These are phyloP conservation scores for Lathronympha strigana DNA, from an alignment of 2,888 invertebrate genomes.

Conservation along the genomic window DNA sequence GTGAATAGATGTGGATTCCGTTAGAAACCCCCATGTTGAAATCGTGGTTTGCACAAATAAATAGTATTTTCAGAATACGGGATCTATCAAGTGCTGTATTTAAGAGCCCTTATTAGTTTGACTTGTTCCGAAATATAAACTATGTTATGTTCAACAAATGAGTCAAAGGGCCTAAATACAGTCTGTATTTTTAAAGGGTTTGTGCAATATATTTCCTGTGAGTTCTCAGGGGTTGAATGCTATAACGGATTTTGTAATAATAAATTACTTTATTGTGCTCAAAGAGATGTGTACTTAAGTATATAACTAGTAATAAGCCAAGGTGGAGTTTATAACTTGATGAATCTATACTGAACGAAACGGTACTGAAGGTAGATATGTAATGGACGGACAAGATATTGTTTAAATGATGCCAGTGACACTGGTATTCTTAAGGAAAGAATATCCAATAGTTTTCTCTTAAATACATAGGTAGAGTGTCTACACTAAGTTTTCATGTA, in stretches of 20 bases:
- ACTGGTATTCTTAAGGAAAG: too few species aligned
- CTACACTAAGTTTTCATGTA: too few species aligned
- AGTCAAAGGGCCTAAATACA: background rate
- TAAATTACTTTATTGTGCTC: conserved; percentile 55
- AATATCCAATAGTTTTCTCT: too few species aligned
- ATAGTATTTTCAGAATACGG: background rate
- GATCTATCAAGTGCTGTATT: background rate
- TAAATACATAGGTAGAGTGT: too few species aligned
- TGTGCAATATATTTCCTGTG: conserved; percentile 28
- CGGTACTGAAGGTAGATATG: conserved; percentile 25
- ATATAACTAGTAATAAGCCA: conserved; percentile 37
- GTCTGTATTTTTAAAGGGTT: conserved; percentile 5
- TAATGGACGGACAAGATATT: conserved; percentile 7
- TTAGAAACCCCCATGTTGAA: conserved; percentile 1
- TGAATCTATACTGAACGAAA: background rate
- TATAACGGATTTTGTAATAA: conserved; percentile 12
- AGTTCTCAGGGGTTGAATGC: conserved; percentile 12
- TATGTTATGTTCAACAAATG: background rate
- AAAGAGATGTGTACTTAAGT: conserved; percentile 59
- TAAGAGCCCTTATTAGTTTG: background rate
- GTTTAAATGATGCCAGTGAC: background rate
- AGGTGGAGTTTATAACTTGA: conserved; percentile 45
- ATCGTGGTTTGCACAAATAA: conserved; percentile 11
- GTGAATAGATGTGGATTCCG: conserved; percentile 22
- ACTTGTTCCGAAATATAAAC: background rate